phyloP scores from a whole-genome alignment of 2,113 vertebrate species.

The Piliocolobus tephrosceles region DNA sequence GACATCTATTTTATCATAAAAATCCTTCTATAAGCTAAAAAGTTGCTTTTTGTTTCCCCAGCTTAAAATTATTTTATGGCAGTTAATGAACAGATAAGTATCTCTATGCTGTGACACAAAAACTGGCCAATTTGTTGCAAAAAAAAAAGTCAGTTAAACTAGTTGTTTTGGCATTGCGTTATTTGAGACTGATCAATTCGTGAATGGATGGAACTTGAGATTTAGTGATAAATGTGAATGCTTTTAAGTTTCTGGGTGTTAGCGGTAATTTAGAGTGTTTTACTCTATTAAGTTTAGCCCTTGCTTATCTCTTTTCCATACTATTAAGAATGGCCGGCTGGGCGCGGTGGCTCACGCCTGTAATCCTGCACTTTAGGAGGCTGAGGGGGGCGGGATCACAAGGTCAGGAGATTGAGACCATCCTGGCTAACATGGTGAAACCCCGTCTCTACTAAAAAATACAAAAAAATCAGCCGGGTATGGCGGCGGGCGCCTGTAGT shows the following conservation, averaged over 20 bases:
- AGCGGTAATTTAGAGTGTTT: neutral
- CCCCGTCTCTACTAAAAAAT: too few species aligned
- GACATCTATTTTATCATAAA: neutral
- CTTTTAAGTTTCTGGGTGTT: neutral
- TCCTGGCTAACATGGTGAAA: too few species aligned
- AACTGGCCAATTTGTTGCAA: neutral
- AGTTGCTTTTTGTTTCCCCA: neutral
- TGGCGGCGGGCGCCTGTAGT: too few species aligned
- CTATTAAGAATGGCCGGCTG: neutral
- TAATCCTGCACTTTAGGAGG: too few species aligned
- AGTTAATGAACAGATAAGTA: neutral
- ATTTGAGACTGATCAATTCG: neutral
- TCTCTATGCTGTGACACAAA: neutral
- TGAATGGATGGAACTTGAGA: neutral
- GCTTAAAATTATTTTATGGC: neutral
- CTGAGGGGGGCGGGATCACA: too few species aligned
- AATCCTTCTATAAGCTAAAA: slow-evolving; percentile 4
- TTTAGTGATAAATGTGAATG: neutral
- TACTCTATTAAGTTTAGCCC: neutral
- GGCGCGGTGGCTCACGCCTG: too few species aligned
- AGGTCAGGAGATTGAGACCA: too few species aligned
- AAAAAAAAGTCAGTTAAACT: neutral
- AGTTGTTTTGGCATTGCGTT: neutral
- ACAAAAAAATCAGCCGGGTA: too few species aligned
- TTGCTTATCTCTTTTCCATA: neutral